Evolutionary conservation across 2,797 vertebrate species (phyloP).

Genomic region (Enteromius mattozi): DNA sequence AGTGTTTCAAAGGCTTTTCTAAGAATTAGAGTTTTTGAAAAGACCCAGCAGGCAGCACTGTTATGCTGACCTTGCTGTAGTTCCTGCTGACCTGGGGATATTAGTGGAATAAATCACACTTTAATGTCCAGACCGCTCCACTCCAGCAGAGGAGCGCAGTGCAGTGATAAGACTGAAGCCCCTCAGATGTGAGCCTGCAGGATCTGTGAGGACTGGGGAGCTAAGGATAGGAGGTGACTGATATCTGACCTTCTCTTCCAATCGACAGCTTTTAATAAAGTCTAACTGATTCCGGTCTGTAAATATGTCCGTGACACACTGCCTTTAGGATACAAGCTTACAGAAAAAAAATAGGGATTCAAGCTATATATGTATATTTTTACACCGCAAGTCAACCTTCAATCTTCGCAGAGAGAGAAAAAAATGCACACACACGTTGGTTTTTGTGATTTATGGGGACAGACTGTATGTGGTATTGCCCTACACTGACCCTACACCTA

Average conservation of each 20-base stretch:
- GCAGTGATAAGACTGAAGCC: constrained; percentile 48
- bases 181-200: constrained; percentile 39
- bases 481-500: too few relatives aligned
- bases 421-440: too few relatives aligned
- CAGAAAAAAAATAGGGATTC: background rate
- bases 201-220: constrained; percentile 5
- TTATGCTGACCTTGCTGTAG: constrained; percentile 61
- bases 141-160: constrained; percentile 41
- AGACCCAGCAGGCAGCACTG: constrained; percentile 55
- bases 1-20: constrained; percentile 29
- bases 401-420: too few relatives aligned
- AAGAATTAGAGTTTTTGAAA: constrained; percentile 40
- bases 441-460: too few relatives aligned
- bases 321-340: constrained; percentile 3
- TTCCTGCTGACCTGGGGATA: constrained; percentile 61
- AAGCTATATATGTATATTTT: background rate
- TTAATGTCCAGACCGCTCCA: constrained; percentile 59
- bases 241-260: constrained; percentile 44
- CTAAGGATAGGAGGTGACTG: constrained; percentile 22
- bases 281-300: constrained; percentile 38
- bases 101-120: constrained; percentile 65
- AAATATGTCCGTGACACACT: constrained; percentile 33
- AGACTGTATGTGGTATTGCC: too few relatives aligned
- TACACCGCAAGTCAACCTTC: background rate
- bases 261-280: constrained; percentile 56